Conservation (phyloP, 1,140 invertebrate species). For the Pseudomyrmex gracilis region DNA sequence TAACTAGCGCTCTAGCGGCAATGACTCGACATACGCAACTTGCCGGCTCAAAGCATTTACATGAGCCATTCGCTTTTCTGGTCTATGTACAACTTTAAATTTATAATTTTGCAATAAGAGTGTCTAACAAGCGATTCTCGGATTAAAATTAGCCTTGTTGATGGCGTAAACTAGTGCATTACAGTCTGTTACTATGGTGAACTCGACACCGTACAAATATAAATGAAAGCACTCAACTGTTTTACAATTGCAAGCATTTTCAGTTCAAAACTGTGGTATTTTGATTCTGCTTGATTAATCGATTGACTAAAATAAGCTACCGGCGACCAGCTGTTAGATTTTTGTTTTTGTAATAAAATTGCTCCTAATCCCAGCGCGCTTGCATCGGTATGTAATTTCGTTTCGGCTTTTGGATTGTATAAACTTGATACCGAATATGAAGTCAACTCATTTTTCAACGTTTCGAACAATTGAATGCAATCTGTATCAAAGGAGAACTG, state of each 20-base stretch:
- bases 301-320: not conserved
- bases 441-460: no score
- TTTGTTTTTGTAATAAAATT: not conserved
- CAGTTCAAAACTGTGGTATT: not conserved
- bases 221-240: not conserved
- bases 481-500: no score
- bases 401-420: no score
- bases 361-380: not conserved
- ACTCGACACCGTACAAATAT: not conserved
- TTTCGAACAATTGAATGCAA: no score
- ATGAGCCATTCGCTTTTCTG: not conserved
- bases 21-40: not conserved
- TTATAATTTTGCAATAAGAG: not conserved
- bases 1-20: not conserved
- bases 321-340: not conserved
- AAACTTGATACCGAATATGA: no score
- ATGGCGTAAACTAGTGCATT: no score
- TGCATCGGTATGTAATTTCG: no score
- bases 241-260: not conserved
- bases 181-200: not conserved
- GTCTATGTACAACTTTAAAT: not conserved
- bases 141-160: no score
- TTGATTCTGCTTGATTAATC: not conserved
- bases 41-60: not conserved
- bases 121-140: not conserved